Base-by-base conservation (phyloP, 2,113 vertebrate genomes). In the Eleginops maclovinus region DNA sequence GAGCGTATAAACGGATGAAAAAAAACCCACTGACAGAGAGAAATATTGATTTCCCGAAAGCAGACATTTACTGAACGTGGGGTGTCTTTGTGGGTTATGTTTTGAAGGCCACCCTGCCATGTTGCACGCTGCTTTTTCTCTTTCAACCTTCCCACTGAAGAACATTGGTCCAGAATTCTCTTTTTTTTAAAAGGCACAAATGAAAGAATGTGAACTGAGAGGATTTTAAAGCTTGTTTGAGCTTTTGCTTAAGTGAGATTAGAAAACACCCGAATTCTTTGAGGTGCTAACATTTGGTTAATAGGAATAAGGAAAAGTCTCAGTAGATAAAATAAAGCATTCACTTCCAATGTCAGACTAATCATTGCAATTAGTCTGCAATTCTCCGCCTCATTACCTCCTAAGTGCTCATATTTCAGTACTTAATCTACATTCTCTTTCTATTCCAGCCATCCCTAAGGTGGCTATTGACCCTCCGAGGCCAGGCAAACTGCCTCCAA, bases 401-500 rank as follows among this genome's bases (percentile, higher is more conserved):
- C 59, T 46, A 74, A 91, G 62, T 77, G 67, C 72, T 84, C 51
- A 70, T 84, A 81, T 90, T 79, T 87, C 76, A 77, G 24, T 74
- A 44, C 81, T 80, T 55, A 53, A 59, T 86, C 77, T 74, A 58
- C 79, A 75, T 88, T 80, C 59, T 88, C 54, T 74, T 79, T 55
- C 90, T 62, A 79, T 74, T 88, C 59, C 86, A 95, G 95, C 94
- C 87, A 95, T 96, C 89, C 95, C 95, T 53, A 95, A 93, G 87
- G 95, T 96, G 82, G 89, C 87, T 82, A 95, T 96, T 83, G 96
- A 96, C 47, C 95, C 95, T 50, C 93, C 92, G 63, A 89, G 81
- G 76, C 95, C 93, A 71, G 95, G 89, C 47, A 84, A 92, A 75
- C 91, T 11, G 4, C 89, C 93, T 21, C 87, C 92, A 17, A 91